Percentiles rank a stretch among this genome's conserved stretches.
phyloP scores from a whole-genome alignment of 2,888 invertebrate species.

The Apamea sordens region DNA sequence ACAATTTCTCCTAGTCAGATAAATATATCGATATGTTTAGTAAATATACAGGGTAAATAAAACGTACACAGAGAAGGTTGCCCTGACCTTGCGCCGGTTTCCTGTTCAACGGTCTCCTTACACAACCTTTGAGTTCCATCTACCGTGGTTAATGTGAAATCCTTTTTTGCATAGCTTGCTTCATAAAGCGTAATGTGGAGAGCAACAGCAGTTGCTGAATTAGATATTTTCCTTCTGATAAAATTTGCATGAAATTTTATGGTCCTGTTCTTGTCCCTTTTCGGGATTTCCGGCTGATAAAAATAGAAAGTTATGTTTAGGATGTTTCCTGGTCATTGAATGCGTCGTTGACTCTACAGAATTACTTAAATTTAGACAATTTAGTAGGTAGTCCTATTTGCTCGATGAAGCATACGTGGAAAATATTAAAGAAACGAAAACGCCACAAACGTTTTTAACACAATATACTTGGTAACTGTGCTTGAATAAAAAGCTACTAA shows the following conservation, averaged over 20 bases:
- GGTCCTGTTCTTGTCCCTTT: conserved; percentile 41
- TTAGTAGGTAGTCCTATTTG: not conserved
- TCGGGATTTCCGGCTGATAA: conserved; percentile 32
- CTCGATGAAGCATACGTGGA: not conserved
- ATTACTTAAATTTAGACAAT: not conserved
- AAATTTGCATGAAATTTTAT: conserved; percentile 59
- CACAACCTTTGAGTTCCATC: conserved; percentile 66
- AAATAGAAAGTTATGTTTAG: conserved; percentile 20
- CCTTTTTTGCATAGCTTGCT: conserved; percentile 65
- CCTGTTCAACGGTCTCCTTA: conserved; percentile 65
- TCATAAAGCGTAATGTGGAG: conserved; percentile 63
- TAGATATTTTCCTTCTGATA: conserved; percentile 58
- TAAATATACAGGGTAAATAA: conserved; percentile 62
- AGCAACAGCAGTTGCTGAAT: conserved; percentile 53
- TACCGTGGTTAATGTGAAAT: conserved; percentile 68
- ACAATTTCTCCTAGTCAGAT: conserved; percentile 41
- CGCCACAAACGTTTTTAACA: not conserved
- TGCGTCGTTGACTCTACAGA: not conserved
- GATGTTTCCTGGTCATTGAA: conserved; percentile 25
- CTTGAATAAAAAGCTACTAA: not conserved
- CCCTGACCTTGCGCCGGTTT: conserved; percentile 65
- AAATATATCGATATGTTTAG: conserved; percentile 46
- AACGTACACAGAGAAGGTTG: conserved; percentile 41
- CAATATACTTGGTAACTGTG: not conserved
- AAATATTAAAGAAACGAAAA: not conserved